These are phyloP conservation scores for Yasuhikotakia modesta DNA, from an alignment of 2,797 vertebrate genomes.

Conservation along the genomic window DNA sequence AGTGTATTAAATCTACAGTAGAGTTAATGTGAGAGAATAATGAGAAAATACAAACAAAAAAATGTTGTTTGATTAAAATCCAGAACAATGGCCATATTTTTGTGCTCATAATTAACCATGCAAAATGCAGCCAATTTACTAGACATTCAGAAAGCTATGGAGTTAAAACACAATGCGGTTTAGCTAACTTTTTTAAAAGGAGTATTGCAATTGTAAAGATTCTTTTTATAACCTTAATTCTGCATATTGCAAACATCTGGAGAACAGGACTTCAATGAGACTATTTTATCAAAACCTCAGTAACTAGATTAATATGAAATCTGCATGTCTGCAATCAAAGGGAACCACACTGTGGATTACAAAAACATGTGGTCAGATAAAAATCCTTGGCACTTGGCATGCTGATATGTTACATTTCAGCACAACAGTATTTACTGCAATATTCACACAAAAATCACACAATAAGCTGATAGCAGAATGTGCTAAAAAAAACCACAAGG, in stretches of 20 bases:
- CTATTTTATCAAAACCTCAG: constrained; percentile 74
- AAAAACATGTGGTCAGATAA: constrained; percentile 65
- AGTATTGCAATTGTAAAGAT: constrained; percentile 68
- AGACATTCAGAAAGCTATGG: constrained; percentile 54
- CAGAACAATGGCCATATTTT: constrained; percentile 74
- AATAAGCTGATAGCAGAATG: neutral
- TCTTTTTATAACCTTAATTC: constrained; percentile 77
- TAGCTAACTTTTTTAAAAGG: constrained; percentile 78
- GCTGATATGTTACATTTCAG: neutral
- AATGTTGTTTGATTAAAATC: constrained; percentile 70
- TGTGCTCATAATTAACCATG: constrained; percentile 68
- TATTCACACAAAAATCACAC: constrained; percentile 1
- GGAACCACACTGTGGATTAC: constrained; percentile 60
- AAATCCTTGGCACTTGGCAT: neutral
- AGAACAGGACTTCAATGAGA: constrained; percentile 77
- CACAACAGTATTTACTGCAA: neutral
- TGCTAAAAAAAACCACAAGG: neutral
- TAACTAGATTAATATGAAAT: constrained; percentile 64
- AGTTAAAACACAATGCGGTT: constrained; percentile 68
- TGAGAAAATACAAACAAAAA: constrained; percentile 42
- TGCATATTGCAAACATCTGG: constrained; percentile 80
- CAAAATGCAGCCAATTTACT: constrained; percentile 71
- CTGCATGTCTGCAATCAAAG: constrained; percentile 60
- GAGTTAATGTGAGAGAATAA: constrained; percentile 51
- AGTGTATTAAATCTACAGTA: constrained; percentile 55